phyloP scores from a whole-genome alignment of 2,797 vertebrate species.

The Sebastes ruberrimus region DNA sequence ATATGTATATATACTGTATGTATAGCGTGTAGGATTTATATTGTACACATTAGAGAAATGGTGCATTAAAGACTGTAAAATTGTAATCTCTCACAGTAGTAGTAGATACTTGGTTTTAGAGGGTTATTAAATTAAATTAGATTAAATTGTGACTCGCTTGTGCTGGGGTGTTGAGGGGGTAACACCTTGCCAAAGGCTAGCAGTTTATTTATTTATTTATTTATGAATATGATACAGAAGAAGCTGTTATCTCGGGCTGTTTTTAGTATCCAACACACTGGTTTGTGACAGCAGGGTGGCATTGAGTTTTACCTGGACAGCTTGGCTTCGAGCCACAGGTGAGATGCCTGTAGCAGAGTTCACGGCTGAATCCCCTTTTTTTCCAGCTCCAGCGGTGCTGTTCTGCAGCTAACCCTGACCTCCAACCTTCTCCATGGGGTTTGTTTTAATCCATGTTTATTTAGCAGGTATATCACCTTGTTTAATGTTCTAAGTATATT shows the following conservation, averaged over 20 bases:
- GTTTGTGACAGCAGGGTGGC: background rate
- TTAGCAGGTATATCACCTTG: background rate
- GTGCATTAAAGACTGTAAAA: no score
- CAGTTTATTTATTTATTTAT: background rate
- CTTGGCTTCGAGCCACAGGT: slow-evolving; percentile 1
- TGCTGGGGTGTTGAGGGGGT: background rate
- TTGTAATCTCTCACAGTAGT: no score
- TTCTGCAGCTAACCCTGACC: background rate
- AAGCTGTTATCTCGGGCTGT: background rate
- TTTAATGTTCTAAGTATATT: background rate
- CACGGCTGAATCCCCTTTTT: background rate
- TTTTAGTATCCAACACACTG: background rate
- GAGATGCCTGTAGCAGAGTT: background rate
- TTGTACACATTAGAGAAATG: no score
- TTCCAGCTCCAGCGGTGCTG: background rate
- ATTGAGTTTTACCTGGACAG: background rate
- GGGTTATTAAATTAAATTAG: no score
- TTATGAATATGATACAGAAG: background rate
- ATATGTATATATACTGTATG: no score
- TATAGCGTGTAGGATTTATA: no score
- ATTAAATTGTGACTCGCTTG: slow-evolving; percentile 13
- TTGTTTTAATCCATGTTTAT: slow-evolving; percentile 9
- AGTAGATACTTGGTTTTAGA: no score
- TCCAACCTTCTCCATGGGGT: background rate
- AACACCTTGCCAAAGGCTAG: slow-evolving; percentile 27